Conservation (phyloP, 2,113 vertebrate genomes). For the Pluvianellus socialis region DNA sequence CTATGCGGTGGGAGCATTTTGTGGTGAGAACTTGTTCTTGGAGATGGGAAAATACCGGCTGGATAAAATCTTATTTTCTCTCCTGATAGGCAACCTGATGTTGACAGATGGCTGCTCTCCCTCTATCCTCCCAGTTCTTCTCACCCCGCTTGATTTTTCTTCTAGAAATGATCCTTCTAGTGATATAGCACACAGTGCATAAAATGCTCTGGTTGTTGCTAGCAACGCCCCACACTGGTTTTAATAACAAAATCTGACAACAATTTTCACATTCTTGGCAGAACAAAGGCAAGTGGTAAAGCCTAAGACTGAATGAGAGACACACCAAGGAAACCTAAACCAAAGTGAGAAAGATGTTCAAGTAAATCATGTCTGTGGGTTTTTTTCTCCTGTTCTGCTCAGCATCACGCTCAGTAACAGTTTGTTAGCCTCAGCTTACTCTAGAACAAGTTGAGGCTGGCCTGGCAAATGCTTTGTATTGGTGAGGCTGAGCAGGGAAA, state of each 20-base stretch:
- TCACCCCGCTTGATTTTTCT: background rate
- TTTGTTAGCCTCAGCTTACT: background rate
- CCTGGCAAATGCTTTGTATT: background rate
- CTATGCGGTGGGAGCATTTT: background rate
- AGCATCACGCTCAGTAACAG: background rate
- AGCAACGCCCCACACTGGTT: background rate
- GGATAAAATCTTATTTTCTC: background rate
- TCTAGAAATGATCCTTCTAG: background rate
- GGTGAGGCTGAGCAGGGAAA: background rate
- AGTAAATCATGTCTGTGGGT: background rate
- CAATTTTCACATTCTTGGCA: background rate
- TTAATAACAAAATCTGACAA: background rate
- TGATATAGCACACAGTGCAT: background rate
- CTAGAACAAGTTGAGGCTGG: background rate
- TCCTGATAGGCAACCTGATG: background rate
- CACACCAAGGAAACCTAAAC: background rate
- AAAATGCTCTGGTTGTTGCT: background rate
- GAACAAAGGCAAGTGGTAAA: background rate
- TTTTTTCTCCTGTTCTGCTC: background rate
- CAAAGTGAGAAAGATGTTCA: background rate
- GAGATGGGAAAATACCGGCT: background rate
- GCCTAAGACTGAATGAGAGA: background rate
- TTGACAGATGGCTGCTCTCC: background rate
- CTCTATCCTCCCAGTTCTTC: background rate
- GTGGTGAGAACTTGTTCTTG: background rate